These are phyloP conservation scores for Ageneiosus marmoratus DNA, from an alignment of 2,113 vertebrate genomes.

Conservation along the genomic window DNA sequence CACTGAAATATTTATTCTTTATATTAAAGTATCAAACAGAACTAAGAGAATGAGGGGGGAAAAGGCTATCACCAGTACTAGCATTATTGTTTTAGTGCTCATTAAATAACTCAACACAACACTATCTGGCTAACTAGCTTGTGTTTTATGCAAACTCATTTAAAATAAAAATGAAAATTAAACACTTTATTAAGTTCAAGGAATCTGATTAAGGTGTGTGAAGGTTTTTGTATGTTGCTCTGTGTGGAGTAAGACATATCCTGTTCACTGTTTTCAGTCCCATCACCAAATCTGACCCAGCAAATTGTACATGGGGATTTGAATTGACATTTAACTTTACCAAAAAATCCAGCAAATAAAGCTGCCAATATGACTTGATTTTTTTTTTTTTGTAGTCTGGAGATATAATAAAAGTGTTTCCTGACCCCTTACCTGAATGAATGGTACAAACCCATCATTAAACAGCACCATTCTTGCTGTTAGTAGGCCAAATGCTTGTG, in stretches of 20 bases:
- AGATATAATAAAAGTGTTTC: not conserved
- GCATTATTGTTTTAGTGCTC: not conserved
- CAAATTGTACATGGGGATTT: not conserved
- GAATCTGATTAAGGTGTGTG: too few relatives aligned
- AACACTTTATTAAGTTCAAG: not conserved
- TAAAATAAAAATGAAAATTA: not conserved
- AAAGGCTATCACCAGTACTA: not conserved
- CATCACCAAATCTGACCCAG: not conserved
- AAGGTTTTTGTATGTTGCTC: not conserved
- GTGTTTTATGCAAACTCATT: not conserved
- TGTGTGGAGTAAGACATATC: not conserved
- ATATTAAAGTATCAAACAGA: not conserved
- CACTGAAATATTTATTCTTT: not conserved
- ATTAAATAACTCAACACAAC: not conserved
- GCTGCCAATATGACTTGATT: not conserved
- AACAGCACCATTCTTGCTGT: not conserved
- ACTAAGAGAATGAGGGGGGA: not conserved
- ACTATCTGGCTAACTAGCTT: not conserved
- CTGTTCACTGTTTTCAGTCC: not conserved
- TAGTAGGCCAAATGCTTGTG: constrained; percentile 4
- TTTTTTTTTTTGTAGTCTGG: not conserved
- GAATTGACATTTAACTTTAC: not conserved
- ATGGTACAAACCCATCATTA: not conserved
- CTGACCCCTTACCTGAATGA: not conserved
- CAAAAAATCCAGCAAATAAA: not conserved